phyloP scores from a whole-genome alignment of 2,113 vertebrate genomes.

The Megatriorchis doriae region DNA sequence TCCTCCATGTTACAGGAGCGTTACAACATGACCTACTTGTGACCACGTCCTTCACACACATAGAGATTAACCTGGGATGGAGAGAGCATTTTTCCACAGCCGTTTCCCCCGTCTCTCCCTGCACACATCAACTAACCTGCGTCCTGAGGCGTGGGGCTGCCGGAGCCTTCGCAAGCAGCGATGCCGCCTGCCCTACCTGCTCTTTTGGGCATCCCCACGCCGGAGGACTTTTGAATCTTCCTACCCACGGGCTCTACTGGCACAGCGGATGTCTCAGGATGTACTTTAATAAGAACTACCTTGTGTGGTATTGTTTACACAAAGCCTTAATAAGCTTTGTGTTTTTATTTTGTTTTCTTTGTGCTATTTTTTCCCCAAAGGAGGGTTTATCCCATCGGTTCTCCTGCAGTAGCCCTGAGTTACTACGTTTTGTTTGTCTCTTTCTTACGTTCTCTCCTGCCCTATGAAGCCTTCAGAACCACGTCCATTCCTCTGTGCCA shows the following conservation, averaged over 20 bases:
- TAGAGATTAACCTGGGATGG: too few relatives aligned
- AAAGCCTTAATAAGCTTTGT: background rate
- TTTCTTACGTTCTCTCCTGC: background rate
- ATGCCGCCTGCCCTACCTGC: background rate
- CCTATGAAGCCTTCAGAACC: background rate
- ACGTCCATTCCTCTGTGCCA: background rate
- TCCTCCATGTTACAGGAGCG: fast-evolving
- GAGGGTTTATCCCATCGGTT: background rate
- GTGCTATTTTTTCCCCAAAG: background rate
- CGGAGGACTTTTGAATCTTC: background rate
- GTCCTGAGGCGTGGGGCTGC: background rate
- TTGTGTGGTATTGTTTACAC: fast-evolving
- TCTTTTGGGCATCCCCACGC: background rate
- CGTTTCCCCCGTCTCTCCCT: fast-evolving
- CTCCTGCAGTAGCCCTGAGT: background rate
- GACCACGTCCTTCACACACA: background rate
- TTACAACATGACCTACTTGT: background rate
- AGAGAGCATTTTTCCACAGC: background rate
- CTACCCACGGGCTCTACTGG: background rate
- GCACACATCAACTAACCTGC: background rate
- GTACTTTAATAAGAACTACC: background rate
- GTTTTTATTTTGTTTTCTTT: background rate
- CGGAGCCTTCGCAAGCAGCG: background rate
- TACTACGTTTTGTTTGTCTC: background rate
- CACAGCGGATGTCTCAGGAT: background rate